Base-by-base conservation (phyloP, 2,888 invertebrate genomes). In the Conops quadrifasciatus region DNA sequence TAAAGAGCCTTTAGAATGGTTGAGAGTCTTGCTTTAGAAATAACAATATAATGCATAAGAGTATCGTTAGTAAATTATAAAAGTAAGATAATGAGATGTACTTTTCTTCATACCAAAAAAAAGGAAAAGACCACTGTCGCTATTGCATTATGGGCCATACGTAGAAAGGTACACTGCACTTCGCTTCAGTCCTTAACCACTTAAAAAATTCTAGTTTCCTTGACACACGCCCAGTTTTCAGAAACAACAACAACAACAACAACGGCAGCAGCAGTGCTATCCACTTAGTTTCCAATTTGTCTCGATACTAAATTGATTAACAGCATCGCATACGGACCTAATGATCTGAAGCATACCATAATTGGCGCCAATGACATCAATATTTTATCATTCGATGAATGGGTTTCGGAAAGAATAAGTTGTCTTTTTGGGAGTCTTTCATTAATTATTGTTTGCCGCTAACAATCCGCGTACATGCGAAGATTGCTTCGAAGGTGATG, bases 271-370 rank as follows among this genome's bases (percentile, higher is more conserved):
- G n/a, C 24, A 4, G 21, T 58, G 21, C 11, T 9, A 4, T 21
- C 49, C 68, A 68, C 59, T 68, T 68, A 68, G 68, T 68, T 28
- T 47, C 60, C 49, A 68, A 68, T 68, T 68, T 68, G 59, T 68
- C 60, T 49, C 15, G 68, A 68, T 68, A 68, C 49, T 49, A 30
- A 49, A 60, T 60, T 49, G 60, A 68, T 68, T 60, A 68, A 26
- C 13, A n/a, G 11, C 2, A 53, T 1, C 49, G 49, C 65, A 51
- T n/a, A 30, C 36, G 24, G 11, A 49, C 49, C 2, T 49, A 49
- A 56, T 56, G 24, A 56, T 4, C 21, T 26, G 28, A 30, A 4
- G 0, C 24, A 13, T 5, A 16, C 43, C 45, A 47, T 19, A 53
- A 66, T 16, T 65, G 70, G 63, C 63, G 45, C 30, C 36, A 63